Percentiles rank a stretch among this genome's conserved stretches.
Conservation (phyloP, 2,888 invertebrate species). For the Xestia c-nigrum region DNA sequence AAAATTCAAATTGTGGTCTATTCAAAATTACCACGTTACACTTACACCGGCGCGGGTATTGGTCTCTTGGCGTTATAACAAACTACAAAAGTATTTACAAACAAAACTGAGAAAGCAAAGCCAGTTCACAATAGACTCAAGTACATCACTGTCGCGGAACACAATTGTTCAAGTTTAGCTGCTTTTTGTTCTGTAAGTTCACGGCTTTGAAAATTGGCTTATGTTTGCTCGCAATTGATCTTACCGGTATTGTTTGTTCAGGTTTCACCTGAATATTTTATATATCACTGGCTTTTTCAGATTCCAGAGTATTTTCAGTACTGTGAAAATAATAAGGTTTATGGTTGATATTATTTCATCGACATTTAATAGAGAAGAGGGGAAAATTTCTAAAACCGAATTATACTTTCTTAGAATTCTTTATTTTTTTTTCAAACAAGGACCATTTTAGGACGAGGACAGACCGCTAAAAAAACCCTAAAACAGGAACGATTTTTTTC, state of each 20-base stretch:
- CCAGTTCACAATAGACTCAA: too few relatives aligned
- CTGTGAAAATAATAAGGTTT: not conserved
- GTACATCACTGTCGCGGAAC: not conserved
- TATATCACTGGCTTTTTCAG: not conserved
- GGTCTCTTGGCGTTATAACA: too few relatives aligned
- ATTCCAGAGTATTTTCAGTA: not conserved
- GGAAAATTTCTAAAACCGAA: not conserved
- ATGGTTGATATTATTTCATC: not conserved
- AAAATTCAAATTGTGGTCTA: too few relatives aligned
- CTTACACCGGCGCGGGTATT: too few relatives aligned
- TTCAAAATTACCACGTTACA: too few relatives aligned
- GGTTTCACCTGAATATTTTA: not conserved
- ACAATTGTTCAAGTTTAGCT: constrained; percentile 20
- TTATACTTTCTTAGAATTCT: not conserved
- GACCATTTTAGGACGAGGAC: not conserved
- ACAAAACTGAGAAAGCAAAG: not conserved
- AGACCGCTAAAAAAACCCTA: not conserved
- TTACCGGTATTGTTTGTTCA: not conserved
- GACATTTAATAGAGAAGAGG: not conserved
- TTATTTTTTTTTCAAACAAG: too few relatives aligned
- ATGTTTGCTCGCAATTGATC: constrained; percentile 28
- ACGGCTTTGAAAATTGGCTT: constrained; percentile 22
- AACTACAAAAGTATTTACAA: too few relatives aligned
- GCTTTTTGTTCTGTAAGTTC: constrained; percentile 15
- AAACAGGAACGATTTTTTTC: not conserved